phyloP scores from a whole-genome alignment of 2,797 vertebrate species.

The Enteromius treurensis region DNA sequence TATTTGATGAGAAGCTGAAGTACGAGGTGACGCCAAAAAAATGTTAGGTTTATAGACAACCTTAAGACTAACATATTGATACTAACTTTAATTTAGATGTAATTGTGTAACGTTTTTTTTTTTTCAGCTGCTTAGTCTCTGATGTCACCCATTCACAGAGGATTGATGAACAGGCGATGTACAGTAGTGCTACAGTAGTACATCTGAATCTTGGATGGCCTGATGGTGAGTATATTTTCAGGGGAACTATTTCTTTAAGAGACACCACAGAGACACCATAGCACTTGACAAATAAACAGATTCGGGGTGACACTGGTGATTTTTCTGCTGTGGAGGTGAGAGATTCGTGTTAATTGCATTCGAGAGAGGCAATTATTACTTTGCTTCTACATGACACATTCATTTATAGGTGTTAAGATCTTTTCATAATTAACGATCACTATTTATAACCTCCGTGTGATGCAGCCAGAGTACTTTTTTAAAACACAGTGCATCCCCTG shows the following conservation, averaged over 20 bases:
- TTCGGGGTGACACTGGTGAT: not conserved
- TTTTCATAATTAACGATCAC: not conserved
- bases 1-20: too few relatives aligned
- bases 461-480: not conserved
- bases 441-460: not conserved
- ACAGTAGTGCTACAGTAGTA: too few relatives aligned
- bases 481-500: not conserved
- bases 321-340: not conserved
- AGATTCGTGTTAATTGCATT: not conserved
- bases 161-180: not conserved
- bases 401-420: slow-evolving; percentile 5
- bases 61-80: too few relatives aligned
- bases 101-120: too few relatives aligned
- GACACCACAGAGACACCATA: not conserved
- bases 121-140: too few relatives aligned
- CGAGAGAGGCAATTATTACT: not conserved
- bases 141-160: not conserved
- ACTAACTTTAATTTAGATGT: too few relatives aligned
- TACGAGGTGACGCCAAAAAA: too few relatives aligned
- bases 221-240: not conserved
- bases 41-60: too few relatives aligned
- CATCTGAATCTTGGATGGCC: not conserved
- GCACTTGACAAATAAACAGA: not conserved
- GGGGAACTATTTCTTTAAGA: not conserved
- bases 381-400: slow-evolving; percentile 8